Percentiles rank a stretch among this genome's conserved stretches.
Evolutionary conservation across 2,113 vertebrate species (phyloP).

Genomic region (Poecilia latipinna): DNA sequence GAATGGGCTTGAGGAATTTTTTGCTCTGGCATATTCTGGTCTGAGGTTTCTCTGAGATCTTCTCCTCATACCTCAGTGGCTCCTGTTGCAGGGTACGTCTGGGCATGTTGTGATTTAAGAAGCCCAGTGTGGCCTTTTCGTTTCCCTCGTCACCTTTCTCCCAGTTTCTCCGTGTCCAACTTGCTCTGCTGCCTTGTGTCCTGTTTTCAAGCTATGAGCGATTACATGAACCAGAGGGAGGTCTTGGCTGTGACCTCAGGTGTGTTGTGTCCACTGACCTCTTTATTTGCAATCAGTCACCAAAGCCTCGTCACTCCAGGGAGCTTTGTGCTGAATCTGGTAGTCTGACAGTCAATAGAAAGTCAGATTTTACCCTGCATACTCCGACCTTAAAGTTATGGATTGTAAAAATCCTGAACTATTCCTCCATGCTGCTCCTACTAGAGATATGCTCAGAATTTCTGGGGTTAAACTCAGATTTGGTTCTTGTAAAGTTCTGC

Average conservation of each 20-base stretch:
- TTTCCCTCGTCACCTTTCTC: no score
- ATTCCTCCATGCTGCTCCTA: no score
- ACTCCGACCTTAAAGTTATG: no score
- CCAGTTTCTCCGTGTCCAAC: slow-evolving; percentile 18
- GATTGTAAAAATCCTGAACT: no score
- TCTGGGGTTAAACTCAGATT: no score
- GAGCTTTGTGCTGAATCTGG: slow-evolving; percentile 1
- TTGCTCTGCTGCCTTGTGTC: slow-evolving; percentile 15
- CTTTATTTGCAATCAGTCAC: slow-evolving; percentile 43
- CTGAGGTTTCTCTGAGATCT: slow-evolving; percentile 15
- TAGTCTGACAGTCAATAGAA: not conserved
- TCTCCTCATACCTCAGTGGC: slow-evolving; percentile 41
- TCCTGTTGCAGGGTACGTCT: slow-evolving; percentile 55
- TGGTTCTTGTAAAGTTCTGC: no score
- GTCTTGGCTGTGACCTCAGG: slow-evolving; percentile 57
- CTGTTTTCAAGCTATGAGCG: slow-evolving; percentile 56
- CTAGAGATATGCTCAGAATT: no score
- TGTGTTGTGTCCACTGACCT: slow-evolving; percentile 36
- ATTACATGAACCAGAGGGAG: slow-evolving; percentile 49
- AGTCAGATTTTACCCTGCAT: no score
- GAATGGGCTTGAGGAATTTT: not conserved
- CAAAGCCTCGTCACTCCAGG: not conserved
- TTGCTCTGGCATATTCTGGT: no score
- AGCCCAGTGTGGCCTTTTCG: slow-evolving; percentile 50
- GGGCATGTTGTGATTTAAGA: slow-evolving; percentile 70